Conservation (phyloP, 2,797 vertebrate species). For the Pipistrellus pipistrellus region DNA sequence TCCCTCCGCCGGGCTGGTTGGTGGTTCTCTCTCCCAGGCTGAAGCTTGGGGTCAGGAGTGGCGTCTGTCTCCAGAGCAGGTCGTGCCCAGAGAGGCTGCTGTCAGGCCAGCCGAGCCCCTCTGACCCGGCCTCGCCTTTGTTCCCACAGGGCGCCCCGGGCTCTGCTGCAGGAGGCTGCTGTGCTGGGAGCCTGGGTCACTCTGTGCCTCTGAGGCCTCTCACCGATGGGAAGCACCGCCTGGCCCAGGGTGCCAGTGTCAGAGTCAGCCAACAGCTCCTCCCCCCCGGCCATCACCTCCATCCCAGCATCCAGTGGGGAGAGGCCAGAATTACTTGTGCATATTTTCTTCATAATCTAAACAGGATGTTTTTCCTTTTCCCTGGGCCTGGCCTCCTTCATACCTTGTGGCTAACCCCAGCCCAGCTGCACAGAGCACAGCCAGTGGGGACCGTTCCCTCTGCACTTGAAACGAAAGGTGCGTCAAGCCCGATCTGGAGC, state of each 20-base stretch:
- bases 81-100: background rate
- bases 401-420: background rate
- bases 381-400: background rate
- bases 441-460: background rate
- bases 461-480: too few relatives aligned
- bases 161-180: background rate
- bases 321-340: background rate
- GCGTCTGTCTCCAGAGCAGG: background rate
- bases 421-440: background rate
- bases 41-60: background rate
- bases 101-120: rapidly evolving
- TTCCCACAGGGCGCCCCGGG: too few relatives aligned
- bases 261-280: too few relatives aligned
- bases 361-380: background rate
- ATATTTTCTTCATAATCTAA: background rate
- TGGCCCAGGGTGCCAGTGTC: background rate
- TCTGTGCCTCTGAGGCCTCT: background rate
- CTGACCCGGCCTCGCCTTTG: rapidly evolving
- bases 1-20: background rate
- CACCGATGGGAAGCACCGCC: background rate
- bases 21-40: background rate
- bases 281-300: background rate
- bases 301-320: background rate
- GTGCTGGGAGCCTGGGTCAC: background rate
- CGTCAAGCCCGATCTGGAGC: too few relatives aligned